Evolutionary conservation across 2,888 invertebrate genomes (phyloP).

Genomic region (Caenorhabditis angaria): DNA sequence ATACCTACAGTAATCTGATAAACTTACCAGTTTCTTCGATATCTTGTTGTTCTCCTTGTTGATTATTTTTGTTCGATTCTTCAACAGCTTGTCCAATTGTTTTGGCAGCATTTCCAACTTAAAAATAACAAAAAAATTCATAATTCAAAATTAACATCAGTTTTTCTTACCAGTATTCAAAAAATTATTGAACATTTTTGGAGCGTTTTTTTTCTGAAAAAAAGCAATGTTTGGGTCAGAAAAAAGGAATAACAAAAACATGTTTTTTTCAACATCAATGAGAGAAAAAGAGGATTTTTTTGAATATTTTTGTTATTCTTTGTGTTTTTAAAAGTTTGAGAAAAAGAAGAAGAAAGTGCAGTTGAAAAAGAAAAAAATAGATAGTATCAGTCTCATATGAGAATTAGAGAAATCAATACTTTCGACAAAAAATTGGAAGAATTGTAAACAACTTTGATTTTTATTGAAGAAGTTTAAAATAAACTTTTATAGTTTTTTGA

Average conservation of each 20-base stretch:
- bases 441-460: background rate
- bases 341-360: background rate
- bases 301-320: background rate
- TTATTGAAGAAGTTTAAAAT: no score
- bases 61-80: background rate
- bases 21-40: background rate
- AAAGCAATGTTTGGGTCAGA: slow-evolving; percentile 5
- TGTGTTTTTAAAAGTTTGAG: background rate
- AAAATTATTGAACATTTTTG: slow-evolving; percentile 7
- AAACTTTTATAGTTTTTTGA: no score
- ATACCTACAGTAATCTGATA: background rate
- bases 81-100: background rate
- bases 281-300: no score
- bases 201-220: background rate
- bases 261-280: background rate
- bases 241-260: slow-evolving; percentile 1
- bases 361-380: background rate
- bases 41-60: background rate
- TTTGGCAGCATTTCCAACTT: background rate
- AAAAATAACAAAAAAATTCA: background rate
- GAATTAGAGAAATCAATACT: background rate
- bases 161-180: background rate
- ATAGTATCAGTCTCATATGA: no score
- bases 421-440: background rate
- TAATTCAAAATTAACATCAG: background rate